phyloP scores from a whole-genome alignment of 2,113 vertebrate genomes.

The Kryptolebias marmoratus region DNA sequence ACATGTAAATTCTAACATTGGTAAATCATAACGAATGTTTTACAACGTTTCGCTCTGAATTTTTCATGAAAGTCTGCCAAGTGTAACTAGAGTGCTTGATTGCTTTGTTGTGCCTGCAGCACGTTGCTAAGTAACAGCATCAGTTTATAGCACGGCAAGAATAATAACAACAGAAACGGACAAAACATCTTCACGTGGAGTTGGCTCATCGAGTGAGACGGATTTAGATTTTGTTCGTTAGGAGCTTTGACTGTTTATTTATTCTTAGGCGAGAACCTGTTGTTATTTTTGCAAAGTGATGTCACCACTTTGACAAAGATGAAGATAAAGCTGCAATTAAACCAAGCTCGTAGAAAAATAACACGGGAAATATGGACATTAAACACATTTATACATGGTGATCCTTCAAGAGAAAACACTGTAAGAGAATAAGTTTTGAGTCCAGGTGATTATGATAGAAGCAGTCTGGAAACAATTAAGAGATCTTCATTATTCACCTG shows the following conservation, averaged over 20 bases:
- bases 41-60: not conserved
- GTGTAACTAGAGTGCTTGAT: not conserved
- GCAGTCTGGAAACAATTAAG: constrained; percentile 4
- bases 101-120: not conserved
- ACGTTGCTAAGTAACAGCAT: constrained; percentile 4
- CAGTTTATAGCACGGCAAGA: not conserved
- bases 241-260: constrained; percentile 1
- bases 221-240: not conserved
- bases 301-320: constrained; percentile 27
- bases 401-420: not conserved
- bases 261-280: not conserved
- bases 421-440: not conserved
- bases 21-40: not conserved
- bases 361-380: constrained; percentile 6
- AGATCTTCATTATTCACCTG: not conserved
- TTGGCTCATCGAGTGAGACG: not conserved
- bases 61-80: not conserved
- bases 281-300: constrained; percentile 28
- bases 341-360: constrained; percentile 3
- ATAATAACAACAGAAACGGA: not conserved
- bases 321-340: constrained; percentile 35
- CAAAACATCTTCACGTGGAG: not conserved
- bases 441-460: constrained; percentile 7
- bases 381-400: not conserved
- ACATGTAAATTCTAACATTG: no score